phyloP scores from a whole-genome alignment of 2,113 vertebrate species.

The Cebidichthys violaceus region DNA sequence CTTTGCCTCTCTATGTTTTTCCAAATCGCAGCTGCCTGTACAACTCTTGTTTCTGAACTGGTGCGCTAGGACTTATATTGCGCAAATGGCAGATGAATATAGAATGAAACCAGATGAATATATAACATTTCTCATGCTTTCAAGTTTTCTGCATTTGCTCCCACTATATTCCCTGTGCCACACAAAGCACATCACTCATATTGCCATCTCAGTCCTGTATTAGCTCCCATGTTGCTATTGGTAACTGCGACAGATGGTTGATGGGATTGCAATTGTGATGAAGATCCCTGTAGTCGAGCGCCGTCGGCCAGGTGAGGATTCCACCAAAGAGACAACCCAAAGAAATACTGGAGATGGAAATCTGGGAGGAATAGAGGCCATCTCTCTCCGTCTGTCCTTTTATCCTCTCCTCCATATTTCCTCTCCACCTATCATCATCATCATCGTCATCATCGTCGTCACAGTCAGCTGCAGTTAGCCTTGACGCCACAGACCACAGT shows the following conservation, averaged over 20 bases:
- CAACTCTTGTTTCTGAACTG: too few species aligned
- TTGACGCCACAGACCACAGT: background rate
- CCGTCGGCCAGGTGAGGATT: slow-evolving; percentile 13
- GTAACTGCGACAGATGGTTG: slow-evolving; percentile 63
- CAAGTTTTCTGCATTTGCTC: background rate
- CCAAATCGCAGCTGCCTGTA: too few species aligned
- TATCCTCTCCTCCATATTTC: background rate
- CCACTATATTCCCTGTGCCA: background rate
- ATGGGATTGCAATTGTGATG: slow-evolving; percentile 40
- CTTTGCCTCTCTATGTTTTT: too few species aligned
- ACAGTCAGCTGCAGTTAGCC: slow-evolving; percentile 1
- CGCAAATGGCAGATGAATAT: too few species aligned
- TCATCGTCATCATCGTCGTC: background rate
- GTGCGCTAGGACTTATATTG: too few species aligned
- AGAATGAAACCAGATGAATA: too few species aligned
- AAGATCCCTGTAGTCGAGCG: slow-evolving; percentile 14
- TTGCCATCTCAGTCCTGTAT: slow-evolving; percentile 13
- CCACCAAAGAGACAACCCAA: background rate
- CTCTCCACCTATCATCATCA: background rate
- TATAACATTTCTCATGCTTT: too few species aligned
- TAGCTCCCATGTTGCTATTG: slow-evolving; percentile 55
- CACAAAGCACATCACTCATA: slow-evolving; percentile 32
- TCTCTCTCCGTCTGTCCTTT: background rate
- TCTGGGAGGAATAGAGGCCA: background rate
- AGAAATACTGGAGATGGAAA: slow-evolving; percentile 7